Evolutionary conservation across 2,113 vertebrate genomes (phyloP).

Genomic region (Corvus moneduloides): DNA sequence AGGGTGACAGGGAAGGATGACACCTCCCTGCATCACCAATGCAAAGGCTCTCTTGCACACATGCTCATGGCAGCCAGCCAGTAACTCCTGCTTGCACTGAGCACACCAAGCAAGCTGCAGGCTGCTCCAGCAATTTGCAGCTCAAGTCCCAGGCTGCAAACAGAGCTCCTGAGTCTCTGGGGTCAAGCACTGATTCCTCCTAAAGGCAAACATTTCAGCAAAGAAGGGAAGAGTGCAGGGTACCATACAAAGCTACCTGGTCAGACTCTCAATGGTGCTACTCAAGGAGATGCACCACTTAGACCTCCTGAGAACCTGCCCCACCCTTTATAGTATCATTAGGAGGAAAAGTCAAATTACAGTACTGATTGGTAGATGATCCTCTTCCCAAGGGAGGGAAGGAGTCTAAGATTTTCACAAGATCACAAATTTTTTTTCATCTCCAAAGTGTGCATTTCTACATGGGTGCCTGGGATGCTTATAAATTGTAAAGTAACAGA

Average conservation of each 20-base stretch:
- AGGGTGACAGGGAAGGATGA: neutral
- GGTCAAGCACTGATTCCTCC: neutral
- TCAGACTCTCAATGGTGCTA: neutral
- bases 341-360: neutral
- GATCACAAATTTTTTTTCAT: neutral
- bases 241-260: neutral
- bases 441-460: neutral
- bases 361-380: neutral
- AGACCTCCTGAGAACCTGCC: neutral
- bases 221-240: neutral
- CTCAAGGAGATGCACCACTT: neutral
- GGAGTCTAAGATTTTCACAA: neutral
- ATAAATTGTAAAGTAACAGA: neutral
- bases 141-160: neutral
- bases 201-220: neutral
- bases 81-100: neutral
- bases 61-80: fast-evolving
- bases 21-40: neutral
- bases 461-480: neutral
- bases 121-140: neutral
- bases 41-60: neutral
- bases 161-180: neutral
- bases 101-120: neutral
- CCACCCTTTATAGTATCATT: neutral
- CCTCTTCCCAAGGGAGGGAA: neutral